phyloP scores from a whole-genome alignment of 2,797 vertebrate genomes.

The Pantherophis alleghaniensis region DNA sequence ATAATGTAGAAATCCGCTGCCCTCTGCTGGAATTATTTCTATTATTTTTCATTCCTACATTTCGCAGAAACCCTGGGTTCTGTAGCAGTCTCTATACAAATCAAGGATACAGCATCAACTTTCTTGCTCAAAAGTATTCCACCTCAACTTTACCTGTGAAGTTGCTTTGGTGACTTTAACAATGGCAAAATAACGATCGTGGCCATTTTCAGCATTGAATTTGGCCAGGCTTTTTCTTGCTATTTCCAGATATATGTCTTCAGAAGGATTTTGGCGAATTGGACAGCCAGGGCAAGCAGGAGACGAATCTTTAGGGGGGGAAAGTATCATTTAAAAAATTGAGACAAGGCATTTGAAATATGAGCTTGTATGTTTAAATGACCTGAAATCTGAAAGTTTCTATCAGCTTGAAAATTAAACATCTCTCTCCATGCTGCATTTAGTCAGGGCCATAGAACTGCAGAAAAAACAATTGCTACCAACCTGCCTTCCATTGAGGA shows the following conservation, averaged over 20 bases:
- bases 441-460: neutral
- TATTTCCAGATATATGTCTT: slow-evolving; percentile 14
- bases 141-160: slow-evolving; percentile 60
- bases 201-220: slow-evolving; percentile 54
- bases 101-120: too few species aligned
- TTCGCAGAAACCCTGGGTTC: neutral
- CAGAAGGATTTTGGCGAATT: fast-evolving
- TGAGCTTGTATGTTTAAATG: neutral
- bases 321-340: neutral
- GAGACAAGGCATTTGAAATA: neutral
- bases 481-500: too few species aligned
- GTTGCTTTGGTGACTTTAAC: slow-evolving; percentile 56
- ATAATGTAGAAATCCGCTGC: neutral
- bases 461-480: too few species aligned
- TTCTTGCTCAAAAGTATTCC: neutral
- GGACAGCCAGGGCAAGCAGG: slow-evolving; percentile 66
- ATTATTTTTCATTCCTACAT: neutral
- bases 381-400: neutral
- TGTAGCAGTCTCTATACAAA: neutral
- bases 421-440: neutral
- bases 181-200: slow-evolving; percentile 57
- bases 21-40: neutral
- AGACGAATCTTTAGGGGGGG: slow-evolving; percentile 49
- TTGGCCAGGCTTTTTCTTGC: slow-evolving; percentile 53
- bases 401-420: neutral